A percentile compares a stretch with the other conserved stretches of the same genome.
These are phyloP conservation scores for Drosophila sp. DNA, from an alignment of 1,140 invertebrate species.

Conservation along the genomic window DNA sequence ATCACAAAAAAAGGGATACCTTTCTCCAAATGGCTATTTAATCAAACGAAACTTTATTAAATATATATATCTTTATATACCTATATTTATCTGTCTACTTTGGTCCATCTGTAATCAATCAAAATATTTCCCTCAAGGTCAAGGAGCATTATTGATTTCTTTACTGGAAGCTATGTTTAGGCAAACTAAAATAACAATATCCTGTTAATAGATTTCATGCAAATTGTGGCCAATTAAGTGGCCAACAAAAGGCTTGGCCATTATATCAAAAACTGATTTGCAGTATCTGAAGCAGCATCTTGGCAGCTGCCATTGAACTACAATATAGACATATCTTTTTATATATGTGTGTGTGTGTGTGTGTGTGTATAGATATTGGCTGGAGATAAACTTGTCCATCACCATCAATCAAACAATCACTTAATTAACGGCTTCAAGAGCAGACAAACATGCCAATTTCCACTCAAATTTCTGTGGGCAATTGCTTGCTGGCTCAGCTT, in stretches of 20 bases:
- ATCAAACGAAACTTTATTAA: neutral
- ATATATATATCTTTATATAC: neutral
- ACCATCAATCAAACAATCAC: conserved; percentile 75
- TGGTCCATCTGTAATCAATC: conserved; percentile 12
- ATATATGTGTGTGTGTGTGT: conserved; percentile 15
- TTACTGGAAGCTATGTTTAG: neutral
- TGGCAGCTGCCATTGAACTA: no score
- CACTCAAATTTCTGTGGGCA: conserved; percentile 39
- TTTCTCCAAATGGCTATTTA: neutral
- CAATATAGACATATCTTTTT: neutral
- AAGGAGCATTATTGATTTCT: conserved; percentile 9
- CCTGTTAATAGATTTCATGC: conserved; percentile 29
- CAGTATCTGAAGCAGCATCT: neutral
- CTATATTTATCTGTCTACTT: neutral
- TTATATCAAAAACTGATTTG: conserved; percentile 41
- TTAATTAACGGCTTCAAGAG: conserved; percentile 74
- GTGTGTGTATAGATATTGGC: neutral
- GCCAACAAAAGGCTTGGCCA: conserved; percentile 20
- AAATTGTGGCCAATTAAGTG: conserved; percentile 58
- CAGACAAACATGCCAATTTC: conserved; percentile 56
- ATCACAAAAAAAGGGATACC: no score
- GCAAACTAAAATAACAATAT: conserved; percentile 8
- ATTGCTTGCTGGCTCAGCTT: conserved; percentile 45
- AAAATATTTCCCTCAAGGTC: conserved; percentile 4
- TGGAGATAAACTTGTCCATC: conserved; percentile 12